These are phyloP conservation scores for Magallana ariakensis DNA, from an alignment of 1,140 invertebrate genomes.

Conservation along the genomic window DNA sequence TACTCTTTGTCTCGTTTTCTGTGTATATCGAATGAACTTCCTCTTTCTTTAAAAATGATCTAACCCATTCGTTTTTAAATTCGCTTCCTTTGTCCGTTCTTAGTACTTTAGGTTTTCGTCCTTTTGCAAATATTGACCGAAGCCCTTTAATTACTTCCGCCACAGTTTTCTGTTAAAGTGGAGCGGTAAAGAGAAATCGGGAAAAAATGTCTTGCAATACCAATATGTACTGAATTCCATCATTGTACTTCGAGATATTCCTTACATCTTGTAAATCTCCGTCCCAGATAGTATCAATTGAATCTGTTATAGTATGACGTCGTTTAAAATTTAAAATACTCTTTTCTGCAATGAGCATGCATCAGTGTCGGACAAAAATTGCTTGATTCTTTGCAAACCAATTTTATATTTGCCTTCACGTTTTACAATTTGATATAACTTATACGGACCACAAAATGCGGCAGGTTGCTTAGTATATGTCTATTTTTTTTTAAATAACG, in stretches of 20 bases:
- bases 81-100: constrained; percentile 40
- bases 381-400: constrained; percentile 12
- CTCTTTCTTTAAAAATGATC: constrained; percentile 19
- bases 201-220: constrained; percentile 45
- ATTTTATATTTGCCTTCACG: constrained; percentile 46
- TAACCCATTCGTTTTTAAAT: constrained; percentile 35
- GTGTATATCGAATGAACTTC: constrained; percentile 23
- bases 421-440: constrained; percentile 45
- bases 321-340: constrained; percentile 4
- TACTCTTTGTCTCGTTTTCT: constrained; percentile 38
- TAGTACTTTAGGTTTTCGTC: constrained; percentile 41
- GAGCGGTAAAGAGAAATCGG: constrained; percentile 38
- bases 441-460: neutral
- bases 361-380: constrained; percentile 43
- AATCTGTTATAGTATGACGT: neutral
- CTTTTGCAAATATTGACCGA: constrained; percentile 26
- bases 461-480: neutral
- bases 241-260: constrained; percentile 34
- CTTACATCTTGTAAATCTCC: constrained; percentile 14
- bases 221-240: constrained; percentile 26
- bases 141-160: constrained; percentile 24
- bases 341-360: constrained; percentile 29
- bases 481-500: constrained; percentile 8
- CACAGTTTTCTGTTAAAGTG: constrained; percentile 43
- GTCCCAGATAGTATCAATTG: constrained; percentile 42